Evolutionary conservation across 1,140 invertebrate genomes (phyloP).

Genomic region (Drosophila lacertosa): DNA sequence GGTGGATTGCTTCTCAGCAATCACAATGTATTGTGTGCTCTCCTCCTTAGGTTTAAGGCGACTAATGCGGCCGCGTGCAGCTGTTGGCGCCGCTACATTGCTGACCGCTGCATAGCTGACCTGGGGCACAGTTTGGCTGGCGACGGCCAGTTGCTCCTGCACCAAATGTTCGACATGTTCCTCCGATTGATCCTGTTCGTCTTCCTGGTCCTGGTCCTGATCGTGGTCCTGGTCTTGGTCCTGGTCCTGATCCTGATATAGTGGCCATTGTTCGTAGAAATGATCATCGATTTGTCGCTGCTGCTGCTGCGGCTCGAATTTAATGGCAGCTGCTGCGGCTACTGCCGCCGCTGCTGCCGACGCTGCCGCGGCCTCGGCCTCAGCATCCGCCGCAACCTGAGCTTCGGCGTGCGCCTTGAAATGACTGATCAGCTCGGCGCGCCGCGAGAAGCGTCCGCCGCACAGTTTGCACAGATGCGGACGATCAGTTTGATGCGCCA

Average conservation of each 20-base stretch:
- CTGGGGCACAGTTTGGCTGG: constrained; percentile 23
- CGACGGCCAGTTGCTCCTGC: too few relatives aligned
- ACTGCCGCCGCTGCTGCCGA: constrained; percentile 50
- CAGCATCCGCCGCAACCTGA: constrained; percentile 85
- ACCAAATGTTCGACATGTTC: constrained; percentile 34
- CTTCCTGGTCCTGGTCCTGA: constrained; percentile 7
- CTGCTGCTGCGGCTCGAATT: constrained; percentile 60
- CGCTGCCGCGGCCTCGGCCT: constrained; percentile 74
- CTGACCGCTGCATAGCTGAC: constrained; percentile 32
- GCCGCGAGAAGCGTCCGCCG: constrained; percentile 90
- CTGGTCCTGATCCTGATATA: constrained; percentile 50
- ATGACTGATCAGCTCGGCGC: constrained; percentile 91
- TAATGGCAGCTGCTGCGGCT: too few relatives aligned
- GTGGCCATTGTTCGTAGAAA: constrained; percentile 76
- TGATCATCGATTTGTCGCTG: constrained; percentile 63
- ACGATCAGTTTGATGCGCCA: constrained; percentile 91
- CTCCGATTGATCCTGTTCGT: constrained; percentile 26
- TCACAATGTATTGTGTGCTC: constrained; percentile 60
- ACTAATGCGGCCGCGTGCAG: constrained; percentile 69
- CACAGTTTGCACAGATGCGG: constrained; percentile 92
- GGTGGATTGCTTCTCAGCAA: constrained; percentile 41
- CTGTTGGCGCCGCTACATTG: constrained; percentile 36
- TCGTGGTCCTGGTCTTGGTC: constrained; percentile 25
- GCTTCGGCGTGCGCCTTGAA: constrained; percentile 90
- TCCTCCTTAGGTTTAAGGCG: constrained; percentile 77